Evolutionary conservation across 2,113 vertebrate species (phyloP).

Genomic region (Indicator maculatus): DNA sequence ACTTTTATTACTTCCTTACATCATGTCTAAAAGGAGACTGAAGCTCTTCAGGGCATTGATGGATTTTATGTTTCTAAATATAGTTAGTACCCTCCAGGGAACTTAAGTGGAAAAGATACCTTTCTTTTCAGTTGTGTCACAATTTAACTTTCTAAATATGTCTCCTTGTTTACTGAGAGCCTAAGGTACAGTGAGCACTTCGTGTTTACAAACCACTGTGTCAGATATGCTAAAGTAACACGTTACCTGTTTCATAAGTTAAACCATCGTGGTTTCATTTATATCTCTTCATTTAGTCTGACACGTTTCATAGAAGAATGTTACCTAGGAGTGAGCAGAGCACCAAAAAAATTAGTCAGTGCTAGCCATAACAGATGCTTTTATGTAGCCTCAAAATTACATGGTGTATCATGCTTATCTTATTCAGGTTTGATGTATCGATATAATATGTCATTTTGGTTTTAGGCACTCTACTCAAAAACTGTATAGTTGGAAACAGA

Average conservation of each 20-base stretch:
- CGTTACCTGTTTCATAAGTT: not conserved
- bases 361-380: not conserved
- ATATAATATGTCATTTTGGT: not conserved
- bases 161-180: not conserved
- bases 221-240: not conserved
- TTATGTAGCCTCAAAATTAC: not conserved
- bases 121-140: not conserved
- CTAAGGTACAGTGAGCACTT: not conserved
- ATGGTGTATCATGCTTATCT: not conserved
- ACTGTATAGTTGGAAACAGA: not conserved
- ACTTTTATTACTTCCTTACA: not conserved
- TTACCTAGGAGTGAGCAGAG: not conserved
- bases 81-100: not conserved
- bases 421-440: not conserved
- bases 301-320: not conserved
- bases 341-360: not conserved
- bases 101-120: not conserved
- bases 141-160: not conserved
- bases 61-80: not conserved
- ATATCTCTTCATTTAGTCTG: not conserved
- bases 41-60: not conserved
- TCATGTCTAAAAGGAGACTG: not conserved
- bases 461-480: not conserved
- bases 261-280: not conserved
- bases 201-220: not conserved